These are phyloP conservation scores for Pseudeuparius sepicola DNA, from an alignment of 2,888 invertebrate species.

Conservation along the genomic window DNA sequence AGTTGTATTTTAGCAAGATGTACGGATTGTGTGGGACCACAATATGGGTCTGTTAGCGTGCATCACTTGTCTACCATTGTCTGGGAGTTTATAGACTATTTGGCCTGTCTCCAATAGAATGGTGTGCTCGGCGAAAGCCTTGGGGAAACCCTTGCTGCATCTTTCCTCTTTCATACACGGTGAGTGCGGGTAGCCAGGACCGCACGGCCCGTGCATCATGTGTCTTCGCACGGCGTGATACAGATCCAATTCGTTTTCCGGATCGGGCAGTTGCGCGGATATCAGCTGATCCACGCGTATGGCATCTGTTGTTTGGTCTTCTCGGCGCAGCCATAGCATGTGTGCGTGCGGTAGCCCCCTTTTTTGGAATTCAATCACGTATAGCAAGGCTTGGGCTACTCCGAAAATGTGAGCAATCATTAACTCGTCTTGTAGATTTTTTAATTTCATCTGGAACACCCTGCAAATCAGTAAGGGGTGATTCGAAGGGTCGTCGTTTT, in stretches of 20 bases:
- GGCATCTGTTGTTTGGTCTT: constrained; percentile 5
- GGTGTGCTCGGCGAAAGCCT: too few relatives aligned
- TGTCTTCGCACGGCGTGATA: constrained; percentile 8
- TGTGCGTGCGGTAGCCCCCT: constrained; percentile 8
- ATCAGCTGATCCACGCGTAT: constrained; percentile 5
- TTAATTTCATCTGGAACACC: constrained; percentile 8
- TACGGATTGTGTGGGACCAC: too few relatives aligned
- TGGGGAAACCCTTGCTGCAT: too few relatives aligned
- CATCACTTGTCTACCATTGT: too few relatives aligned
- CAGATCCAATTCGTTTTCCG: constrained; percentile 1
- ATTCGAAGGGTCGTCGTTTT: not conserved
- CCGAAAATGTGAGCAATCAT: constrained; percentile 6
- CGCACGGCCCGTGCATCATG: constrained; percentile 12
- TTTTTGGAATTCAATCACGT: constrained; percentile 12
- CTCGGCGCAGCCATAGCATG: constrained; percentile 1
- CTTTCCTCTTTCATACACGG: constrained; percentile 10
- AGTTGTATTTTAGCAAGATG: too few relatives aligned
- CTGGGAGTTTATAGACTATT: too few relatives aligned
- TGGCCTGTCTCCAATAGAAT: too few relatives aligned
- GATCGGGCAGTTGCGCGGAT: constrained; percentile 7
- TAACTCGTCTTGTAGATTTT: constrained; percentile 7
- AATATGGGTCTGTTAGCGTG: too few relatives aligned
- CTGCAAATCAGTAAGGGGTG: not conserved
- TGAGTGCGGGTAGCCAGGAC: constrained; percentile 6
- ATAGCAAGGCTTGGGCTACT: constrained; percentile 2